Percentiles rank a stretch among this genome's conserved stretches.
These are phyloP conservation scores for Hemicrepidius hirtus DNA, from an alignment of 2,888 invertebrate species.

Conservation along the genomic window DNA sequence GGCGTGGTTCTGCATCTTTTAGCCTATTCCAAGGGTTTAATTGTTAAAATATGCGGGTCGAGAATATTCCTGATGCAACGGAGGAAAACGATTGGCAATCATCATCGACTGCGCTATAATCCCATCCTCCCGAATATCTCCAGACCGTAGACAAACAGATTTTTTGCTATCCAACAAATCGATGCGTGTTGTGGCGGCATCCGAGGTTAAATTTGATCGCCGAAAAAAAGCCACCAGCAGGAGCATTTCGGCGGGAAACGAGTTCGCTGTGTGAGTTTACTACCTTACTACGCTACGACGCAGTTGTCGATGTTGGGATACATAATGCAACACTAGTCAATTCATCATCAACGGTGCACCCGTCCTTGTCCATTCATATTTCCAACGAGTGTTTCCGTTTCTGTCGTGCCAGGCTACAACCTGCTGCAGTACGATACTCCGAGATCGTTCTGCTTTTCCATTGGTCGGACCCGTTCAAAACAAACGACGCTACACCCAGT, in stretches of 20 bases:
- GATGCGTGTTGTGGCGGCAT: neutral
- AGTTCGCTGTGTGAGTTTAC: conserved; percentile 23
- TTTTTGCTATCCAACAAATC: too few relatives aligned
- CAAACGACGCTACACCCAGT: conserved; percentile 54
- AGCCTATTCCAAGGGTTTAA: too few relatives aligned
- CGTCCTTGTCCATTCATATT: conserved; percentile 25
- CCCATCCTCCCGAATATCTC: too few relatives aligned
- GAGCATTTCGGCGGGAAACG: conserved; percentile 43
- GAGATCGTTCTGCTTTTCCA: conserved; percentile 31
- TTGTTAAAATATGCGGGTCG: too few relatives aligned
- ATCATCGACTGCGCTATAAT: too few relatives aligned
- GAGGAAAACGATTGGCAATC: neutral
- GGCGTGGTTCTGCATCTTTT: too few relatives aligned
- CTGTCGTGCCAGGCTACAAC: conserved; percentile 44
- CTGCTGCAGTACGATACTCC: conserved; percentile 49
- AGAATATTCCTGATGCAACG: neutral
- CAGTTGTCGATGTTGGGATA: conserved; percentile 45
- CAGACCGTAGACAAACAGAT: too few relatives aligned
- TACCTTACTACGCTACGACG: conserved; percentile 49
- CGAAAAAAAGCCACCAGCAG: neutral
- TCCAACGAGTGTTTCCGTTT: conserved; percentile 26
- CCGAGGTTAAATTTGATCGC: neutral
- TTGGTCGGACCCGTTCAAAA: conserved; percentile 49
- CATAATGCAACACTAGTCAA: conserved; percentile 48
- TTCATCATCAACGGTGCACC: conserved; percentile 44